Conservation (phyloP, 2,113 vertebrate species). For the Microcebus griseorufus region DNA sequence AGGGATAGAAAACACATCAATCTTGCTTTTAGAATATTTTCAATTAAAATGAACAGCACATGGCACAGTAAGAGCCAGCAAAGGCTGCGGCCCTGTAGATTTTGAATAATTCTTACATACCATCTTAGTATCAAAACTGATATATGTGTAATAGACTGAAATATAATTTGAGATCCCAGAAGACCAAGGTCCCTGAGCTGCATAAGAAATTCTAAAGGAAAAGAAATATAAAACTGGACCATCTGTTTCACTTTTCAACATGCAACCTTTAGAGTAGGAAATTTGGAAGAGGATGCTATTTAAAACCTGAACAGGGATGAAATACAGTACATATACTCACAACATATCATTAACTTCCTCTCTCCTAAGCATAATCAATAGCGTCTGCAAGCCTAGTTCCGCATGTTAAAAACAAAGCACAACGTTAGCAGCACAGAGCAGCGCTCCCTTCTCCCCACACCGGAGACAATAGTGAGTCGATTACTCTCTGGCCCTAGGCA, state of each 20-base stretch:
- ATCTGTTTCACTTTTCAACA: slow-evolving; percentile 64
- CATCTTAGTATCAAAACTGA: slow-evolving; percentile 47
- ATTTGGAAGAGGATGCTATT: slow-evolving; percentile 30
- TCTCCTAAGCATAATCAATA: slow-evolving; percentile 20
- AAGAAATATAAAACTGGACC: slow-evolving; percentile 64
- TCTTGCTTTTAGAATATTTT: slow-evolving; percentile 82
- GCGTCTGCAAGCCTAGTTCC: not conserved
- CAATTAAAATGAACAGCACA: slow-evolving; percentile 77
- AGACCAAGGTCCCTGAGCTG: slow-evolving; percentile 52
- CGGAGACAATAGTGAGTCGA: not conserved
- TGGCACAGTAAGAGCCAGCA: not conserved
- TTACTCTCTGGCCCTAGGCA: not conserved
- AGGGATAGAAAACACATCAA: slow-evolving; percentile 82
- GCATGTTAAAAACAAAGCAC: slow-evolving; percentile 27
- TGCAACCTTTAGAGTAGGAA: not conserved
- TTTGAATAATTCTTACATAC: slow-evolving; percentile 32
- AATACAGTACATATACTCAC: not conserved
- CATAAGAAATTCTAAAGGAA: slow-evolving; percentile 60
- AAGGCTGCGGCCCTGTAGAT: not conserved
- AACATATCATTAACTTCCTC: slow-evolving; percentile 39
- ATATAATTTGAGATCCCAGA: slow-evolving; percentile 63
- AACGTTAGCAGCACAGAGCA: not conserved
- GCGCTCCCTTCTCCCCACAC: not conserved
- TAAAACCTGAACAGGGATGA: slow-evolving; percentile 13
- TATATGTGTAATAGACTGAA: slow-evolving; percentile 29